A percentile compares a stretch with the other conserved stretches of the same genome.
phyloP scores from a whole-genome alignment of 2,888 invertebrate species.

The Epistrophe grossulariae region DNA sequence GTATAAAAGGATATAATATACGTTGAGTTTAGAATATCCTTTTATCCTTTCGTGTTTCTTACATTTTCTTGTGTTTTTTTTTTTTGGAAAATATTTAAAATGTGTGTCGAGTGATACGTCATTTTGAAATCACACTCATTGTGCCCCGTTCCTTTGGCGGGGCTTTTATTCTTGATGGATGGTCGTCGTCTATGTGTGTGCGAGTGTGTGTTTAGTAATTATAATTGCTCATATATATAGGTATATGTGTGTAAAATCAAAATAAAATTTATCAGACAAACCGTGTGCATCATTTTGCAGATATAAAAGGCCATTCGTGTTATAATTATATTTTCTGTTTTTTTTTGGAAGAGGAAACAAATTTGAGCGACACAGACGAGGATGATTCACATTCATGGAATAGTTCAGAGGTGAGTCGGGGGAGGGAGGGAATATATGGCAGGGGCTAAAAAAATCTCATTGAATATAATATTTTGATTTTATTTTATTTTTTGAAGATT shows the following conservation, averaged over 20 bases:
- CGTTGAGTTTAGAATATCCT: slow-evolving; percentile 46
- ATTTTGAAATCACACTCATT: slow-evolving; percentile 53
- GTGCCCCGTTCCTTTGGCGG: slow-evolving; percentile 21
- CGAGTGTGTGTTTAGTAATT: slow-evolving; percentile 27
- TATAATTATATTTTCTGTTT: background rate
- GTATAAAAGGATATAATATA: slow-evolving; percentile 18
- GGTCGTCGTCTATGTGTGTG: background rate
- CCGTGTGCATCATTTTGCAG: slow-evolving; percentile 54
- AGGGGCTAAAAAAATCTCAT: background rate
- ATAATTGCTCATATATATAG: background rate
- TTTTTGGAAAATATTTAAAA: slow-evolving; percentile 51
- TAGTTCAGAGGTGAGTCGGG: slow-evolving; percentile 66
- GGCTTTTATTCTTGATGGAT: background rate
- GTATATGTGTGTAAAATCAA: slow-evolving; percentile 35
- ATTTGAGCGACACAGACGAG: slow-evolving; percentile 31
- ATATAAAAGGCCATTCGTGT: slow-evolving; percentile 58
- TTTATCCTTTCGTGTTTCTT: slow-evolving; percentile 41
- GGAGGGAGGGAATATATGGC: background rate
- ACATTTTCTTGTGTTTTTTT: slow-evolving; percentile 20
- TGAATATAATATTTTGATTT: background rate
- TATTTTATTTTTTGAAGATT: background rate
- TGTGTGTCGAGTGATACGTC: slow-evolving; percentile 74
- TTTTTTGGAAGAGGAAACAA: background rate
- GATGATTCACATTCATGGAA: slow-evolving; percentile 58
- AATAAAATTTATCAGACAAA: slow-evolving; percentile 40